Percentiles rank a stretch among this genome's conserved stretches.
Evolutionary conservation across 2,113 vertebrate species (phyloP).

Genomic region (Pituophis catenifer): DNA sequence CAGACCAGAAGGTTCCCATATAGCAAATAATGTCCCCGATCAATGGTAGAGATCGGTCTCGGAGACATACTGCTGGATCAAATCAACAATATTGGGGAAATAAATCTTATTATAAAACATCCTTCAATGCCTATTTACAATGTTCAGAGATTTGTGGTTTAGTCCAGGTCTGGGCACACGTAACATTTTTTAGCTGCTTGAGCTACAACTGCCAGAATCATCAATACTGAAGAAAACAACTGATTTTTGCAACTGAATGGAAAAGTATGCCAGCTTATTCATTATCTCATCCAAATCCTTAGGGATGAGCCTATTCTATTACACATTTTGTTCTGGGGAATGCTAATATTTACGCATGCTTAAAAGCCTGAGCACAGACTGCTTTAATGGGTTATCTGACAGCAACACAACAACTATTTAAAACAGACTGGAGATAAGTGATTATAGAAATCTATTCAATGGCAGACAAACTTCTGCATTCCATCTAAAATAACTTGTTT

Average conservation of each 20-base stretch:
- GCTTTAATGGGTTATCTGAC: neutral
- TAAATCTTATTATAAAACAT: neutral
- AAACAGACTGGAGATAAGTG: neutral
- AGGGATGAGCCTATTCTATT: neutral
- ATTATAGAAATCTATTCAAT: neutral
- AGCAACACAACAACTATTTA: neutral
- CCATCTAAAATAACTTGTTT: conserved; percentile 49
- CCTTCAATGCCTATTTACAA: neutral
- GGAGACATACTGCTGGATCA: neutral
- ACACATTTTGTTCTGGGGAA: neutral
- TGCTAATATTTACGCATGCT: neutral
- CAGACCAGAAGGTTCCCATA: neutral
- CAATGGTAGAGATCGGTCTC: neutral
- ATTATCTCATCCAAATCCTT: neutral
- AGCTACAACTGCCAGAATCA: neutral
- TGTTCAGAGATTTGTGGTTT: neutral
- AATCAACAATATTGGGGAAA: neutral
- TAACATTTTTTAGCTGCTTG: neutral
- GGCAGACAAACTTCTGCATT: conserved; percentile 1
- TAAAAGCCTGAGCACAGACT: neutral
- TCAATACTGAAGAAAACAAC: neutral
- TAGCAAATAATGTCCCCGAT: neutral
- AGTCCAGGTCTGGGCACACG: neutral
- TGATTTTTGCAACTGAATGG: neutral
- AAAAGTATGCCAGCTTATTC: neutral